phyloP scores from a whole-genome alignment of 1,140 invertebrate genomes.

The Parapsyche elsis region DNA sequence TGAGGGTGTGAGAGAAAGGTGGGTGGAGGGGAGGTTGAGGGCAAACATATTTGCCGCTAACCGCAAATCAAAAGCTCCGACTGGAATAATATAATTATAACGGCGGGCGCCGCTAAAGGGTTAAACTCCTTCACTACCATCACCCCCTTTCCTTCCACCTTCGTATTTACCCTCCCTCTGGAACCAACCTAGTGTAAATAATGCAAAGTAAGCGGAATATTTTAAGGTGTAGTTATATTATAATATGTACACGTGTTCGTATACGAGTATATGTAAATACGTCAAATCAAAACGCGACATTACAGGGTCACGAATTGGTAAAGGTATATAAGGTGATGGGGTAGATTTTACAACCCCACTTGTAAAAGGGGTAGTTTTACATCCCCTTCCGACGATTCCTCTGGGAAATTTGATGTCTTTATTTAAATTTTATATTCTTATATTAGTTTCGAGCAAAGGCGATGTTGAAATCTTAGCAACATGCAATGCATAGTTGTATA shows the following conservation, averaged over 20 bases:
- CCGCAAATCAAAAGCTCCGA: conserved; percentile 26
- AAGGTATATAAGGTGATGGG: neutral
- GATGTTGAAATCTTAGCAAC: too few relatives aligned
- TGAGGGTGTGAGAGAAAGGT: neutral
- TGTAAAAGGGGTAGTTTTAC: neutral
- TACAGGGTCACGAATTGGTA: neutral
- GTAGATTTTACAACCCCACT: neutral
- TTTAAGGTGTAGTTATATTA: neutral
- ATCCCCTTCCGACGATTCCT: neutral
- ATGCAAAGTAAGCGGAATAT: conserved; percentile 22
- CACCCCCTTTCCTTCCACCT: neutral
- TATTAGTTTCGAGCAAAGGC: neutral
- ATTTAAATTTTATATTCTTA: conserved; percentile 13
- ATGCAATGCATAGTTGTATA: too few relatives aligned
- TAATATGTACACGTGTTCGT: neutral
- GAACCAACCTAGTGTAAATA: neutral
- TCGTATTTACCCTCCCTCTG: too few relatives aligned
- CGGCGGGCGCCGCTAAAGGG: neutral
- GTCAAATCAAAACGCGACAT: neutral
- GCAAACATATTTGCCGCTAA: neutral
- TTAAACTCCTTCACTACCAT: neutral
- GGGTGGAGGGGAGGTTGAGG: neutral
- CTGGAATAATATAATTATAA: conserved; percentile 18
- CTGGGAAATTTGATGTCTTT: neutral
- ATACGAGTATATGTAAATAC: neutral